phyloP scores from a whole-genome alignment of 2,888 invertebrate species.

The Pristionchus fissidentatus region DNA sequence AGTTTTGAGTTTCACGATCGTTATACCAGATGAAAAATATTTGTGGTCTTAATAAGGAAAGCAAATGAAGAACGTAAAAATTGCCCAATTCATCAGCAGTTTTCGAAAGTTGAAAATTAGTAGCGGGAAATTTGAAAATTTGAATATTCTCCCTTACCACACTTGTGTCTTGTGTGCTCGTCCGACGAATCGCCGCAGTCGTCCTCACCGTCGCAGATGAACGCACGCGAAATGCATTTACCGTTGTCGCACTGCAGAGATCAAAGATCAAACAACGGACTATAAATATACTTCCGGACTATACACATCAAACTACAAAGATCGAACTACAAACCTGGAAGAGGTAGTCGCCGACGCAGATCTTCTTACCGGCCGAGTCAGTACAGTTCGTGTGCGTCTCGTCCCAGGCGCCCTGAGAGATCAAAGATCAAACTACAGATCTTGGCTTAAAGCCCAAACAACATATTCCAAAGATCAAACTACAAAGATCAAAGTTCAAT shows the following conservation, averaged over 20 bases:
- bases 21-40: not conserved
- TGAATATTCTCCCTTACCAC: conserved; percentile 55
- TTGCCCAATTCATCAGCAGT: too few species aligned
- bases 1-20: not conserved
- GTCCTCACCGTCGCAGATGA: conserved; percentile 74
- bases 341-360: conserved; percentile 74
- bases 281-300: not conserved
- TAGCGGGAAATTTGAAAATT: conserved; percentile 17
- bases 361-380: conserved; percentile 63
- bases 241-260: conserved; percentile 78
- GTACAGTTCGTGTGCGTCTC: conserved; percentile 80
- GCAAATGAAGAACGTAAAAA: too few species aligned
- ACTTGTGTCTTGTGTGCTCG: conserved; percentile 69
- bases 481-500: not conserved
- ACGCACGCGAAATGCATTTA: conserved; percentile 74
- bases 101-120: too few species aligned
- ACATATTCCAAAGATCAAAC: not conserved
- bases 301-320: not conserved
- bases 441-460: not conserved
- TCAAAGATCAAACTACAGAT: not conserved
- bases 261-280: conserved; percentile 14
- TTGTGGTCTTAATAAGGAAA: not conserved
- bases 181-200: conserved; percentile 73
- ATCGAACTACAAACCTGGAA: conserved; percentile 64
- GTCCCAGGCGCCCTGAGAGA: conserved; percentile 81